Conservation (phyloP, 2,113 vertebrate species). For the Theristicus caerulescens region DNA sequence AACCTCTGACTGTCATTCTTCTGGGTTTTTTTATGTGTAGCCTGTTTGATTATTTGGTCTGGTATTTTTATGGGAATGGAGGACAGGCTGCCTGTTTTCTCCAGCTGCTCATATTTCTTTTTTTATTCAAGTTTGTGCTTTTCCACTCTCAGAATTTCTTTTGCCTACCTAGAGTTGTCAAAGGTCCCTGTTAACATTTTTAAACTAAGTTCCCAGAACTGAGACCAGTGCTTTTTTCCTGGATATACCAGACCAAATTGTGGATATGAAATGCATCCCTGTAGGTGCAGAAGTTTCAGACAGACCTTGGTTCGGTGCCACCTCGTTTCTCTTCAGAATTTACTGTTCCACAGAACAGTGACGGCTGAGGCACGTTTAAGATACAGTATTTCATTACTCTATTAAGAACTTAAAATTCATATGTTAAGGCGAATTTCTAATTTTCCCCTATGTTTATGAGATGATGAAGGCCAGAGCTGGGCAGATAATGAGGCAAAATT, state of each 20-base stretch:
- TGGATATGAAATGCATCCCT: background rate
- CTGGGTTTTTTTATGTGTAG: background rate
- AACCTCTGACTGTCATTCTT: background rate
- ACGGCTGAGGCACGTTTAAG: background rate
- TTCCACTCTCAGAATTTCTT: background rate
- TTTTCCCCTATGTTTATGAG: background rate
- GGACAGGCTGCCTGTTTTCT: background rate
- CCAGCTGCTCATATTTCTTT: background rate
- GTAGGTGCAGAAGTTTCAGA: background rate
- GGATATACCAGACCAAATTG: background rate
- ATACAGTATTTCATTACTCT: background rate
- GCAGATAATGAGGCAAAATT: background rate
- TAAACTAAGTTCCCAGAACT: background rate
- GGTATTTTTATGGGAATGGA: background rate
- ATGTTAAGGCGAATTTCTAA: background rate
- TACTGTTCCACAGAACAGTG: background rate
- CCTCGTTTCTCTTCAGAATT: background rate
- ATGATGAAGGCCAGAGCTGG: background rate
- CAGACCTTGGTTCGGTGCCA: background rate
- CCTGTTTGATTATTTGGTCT: background rate
- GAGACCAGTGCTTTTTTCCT: background rate
- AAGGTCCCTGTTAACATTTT: background rate
- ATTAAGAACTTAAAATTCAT: background rate
- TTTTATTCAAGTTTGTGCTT: background rate
- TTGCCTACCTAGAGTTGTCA: background rate